Evolutionary conservation across 2,113 vertebrate genomes (phyloP), one percentile per base, ranked within the genome.

Genomic region (Andinoacara biseriatus): DNA sequence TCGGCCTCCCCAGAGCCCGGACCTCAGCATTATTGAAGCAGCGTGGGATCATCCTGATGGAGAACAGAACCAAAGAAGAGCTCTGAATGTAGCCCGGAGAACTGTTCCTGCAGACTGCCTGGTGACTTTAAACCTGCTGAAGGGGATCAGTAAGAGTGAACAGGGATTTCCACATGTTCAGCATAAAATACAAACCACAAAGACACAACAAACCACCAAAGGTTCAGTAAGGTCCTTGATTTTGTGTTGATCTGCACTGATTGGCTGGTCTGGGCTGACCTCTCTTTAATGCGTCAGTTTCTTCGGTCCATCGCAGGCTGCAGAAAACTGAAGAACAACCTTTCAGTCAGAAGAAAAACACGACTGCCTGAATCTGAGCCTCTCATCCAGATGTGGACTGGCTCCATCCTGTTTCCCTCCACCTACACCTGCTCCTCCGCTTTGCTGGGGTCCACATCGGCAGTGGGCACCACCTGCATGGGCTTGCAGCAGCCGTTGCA

Each of bases 401-500:
- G 2, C n/a, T 46, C 35, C 62, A 2, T 43, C 18, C 11, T 22
- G 52, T 3, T 38, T 31, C 3, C 33, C 17, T 62, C 54, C 18
- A 1, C 15, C 83, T 86, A 95, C 43, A 93, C 94, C 85, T 96
- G 94, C 67, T 96, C 95, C 91, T 96, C 95, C 5, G 91, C 88
- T 65, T 91, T 91, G 78, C 83, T 93, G 40, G 80, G 74, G 46
- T 94, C 95, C 9, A 57, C 11, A 5, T 91, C 86, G 79, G 79
- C 85, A 2, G 69, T 81, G 7, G 95, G 96, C 4, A 59, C 91
- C 54, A 95, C 94, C 8, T 93, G 95, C 11, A 87, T 35, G 6
- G 91, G 89, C 79, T 91, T 92, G 82, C 96, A 96, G 88, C 94
- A 96, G 40, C 95, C 93, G 1, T 91, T 74, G 52, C 96, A 96